These are phyloP conservation scores for Biston stratarius DNA, from an alignment of 2,888 invertebrate species.

Conservation along the genomic window DNA sequence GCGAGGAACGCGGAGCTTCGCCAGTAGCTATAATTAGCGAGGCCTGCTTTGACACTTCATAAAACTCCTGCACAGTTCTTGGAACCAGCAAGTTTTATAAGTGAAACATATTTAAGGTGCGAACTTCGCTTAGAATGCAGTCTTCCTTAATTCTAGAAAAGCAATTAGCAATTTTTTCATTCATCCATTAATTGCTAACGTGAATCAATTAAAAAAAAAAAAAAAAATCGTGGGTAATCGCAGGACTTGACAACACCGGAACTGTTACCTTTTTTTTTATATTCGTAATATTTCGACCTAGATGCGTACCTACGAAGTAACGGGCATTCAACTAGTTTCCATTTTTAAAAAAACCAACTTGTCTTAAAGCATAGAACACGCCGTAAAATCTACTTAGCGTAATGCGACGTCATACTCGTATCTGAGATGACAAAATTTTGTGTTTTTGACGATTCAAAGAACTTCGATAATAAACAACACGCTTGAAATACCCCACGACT, in stretches of 20 bases:
- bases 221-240: no score
- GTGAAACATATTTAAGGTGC: background rate
- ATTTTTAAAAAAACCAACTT: no score
- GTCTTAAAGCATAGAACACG: background rate
- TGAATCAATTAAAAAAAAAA: no score
- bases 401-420: background rate
- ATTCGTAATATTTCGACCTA: no score
- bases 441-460: background rate
- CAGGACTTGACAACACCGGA: no score
- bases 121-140: background rate
- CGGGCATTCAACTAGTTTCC: no score
- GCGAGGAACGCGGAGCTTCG: slow-evolving; percentile 66
- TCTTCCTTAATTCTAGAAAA: background rate
- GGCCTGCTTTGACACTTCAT: slow-evolving; percentile 61
- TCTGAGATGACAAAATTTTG: background rate
- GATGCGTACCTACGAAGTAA: no score
- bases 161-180: no score
- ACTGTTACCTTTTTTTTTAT: no score
- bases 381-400: background rate
- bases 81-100: background rate
- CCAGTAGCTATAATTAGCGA: slow-evolving; percentile 69
- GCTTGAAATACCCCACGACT: background rate
- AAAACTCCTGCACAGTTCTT: slow-evolving; percentile 49
- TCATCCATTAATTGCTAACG: background rate
- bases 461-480: background rate